Percentiles rank a stretch among this genome's conserved stretches.
phyloP scores from a whole-genome alignment of 1,140 invertebrate species.

The Helicoverpa zea region DNA sequence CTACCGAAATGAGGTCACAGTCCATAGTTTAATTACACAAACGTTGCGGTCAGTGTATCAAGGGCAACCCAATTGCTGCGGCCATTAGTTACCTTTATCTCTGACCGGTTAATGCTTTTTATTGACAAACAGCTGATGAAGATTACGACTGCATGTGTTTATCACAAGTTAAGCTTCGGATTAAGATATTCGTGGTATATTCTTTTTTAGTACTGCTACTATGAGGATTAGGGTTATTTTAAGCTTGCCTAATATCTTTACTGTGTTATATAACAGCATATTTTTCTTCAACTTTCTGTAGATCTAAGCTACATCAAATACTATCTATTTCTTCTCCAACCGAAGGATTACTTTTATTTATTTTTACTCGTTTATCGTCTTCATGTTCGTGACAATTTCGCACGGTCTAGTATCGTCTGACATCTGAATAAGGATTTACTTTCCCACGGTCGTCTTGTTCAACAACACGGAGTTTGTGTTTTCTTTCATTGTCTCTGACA shows the following conservation, averaged over 20 bases:
- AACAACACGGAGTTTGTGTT: constrained; percentile 28
- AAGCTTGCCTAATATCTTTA: constrained; percentile 5
- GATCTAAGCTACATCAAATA: no score
- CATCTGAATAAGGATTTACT: neutral
- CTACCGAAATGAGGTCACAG: constrained; percentile 22
- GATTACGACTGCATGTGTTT: neutral
- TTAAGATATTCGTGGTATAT: neutral
- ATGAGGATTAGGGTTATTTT: neutral
- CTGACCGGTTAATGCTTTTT: constrained; percentile 13
- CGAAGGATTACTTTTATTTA: no score
- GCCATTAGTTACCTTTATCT: constrained; percentile 30
- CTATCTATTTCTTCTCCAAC: no score
- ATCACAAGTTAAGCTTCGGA: constrained; percentile 3
- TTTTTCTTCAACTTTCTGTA: no score
- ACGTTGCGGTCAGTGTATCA: constrained; percentile 25
- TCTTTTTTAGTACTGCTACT: neutral
- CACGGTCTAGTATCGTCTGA: neutral
- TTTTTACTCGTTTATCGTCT: neutral
- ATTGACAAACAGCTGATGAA: constrained; percentile 16
- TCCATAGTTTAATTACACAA: constrained; percentile 17
- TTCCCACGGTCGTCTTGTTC: constrained; percentile 26
- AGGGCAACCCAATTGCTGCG: constrained; percentile 29
- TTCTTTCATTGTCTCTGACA: constrained; percentile 25
- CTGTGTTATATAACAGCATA: neutral
- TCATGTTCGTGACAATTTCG: neutral